These are phyloP conservation scores for Callaeas wilsoni DNA, from an alignment of 2,113 vertebrate genomes.

Conservation along the genomic window DNA sequence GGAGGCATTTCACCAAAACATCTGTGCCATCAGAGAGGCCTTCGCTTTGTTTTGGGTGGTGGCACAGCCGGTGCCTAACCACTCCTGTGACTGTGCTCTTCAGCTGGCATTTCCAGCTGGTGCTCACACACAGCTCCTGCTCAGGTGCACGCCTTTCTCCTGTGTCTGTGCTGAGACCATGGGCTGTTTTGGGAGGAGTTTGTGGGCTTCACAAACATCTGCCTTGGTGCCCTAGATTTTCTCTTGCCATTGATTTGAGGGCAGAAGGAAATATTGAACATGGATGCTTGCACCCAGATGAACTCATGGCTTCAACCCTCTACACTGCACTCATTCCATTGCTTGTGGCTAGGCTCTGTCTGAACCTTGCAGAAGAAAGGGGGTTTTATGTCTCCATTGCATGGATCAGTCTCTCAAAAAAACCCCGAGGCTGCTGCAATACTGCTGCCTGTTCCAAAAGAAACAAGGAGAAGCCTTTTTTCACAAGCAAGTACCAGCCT, in stretches of 20 bases:
- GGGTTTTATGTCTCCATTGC: neutral
- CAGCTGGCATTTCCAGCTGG: neutral
- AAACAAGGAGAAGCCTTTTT: neutral
- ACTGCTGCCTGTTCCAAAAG: neutral
- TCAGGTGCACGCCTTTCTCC: neutral
- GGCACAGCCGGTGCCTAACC: neutral
- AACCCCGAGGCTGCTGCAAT: fast-evolving
- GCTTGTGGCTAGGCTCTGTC: neutral
- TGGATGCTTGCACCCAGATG: neutral
- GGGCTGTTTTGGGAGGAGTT: neutral
- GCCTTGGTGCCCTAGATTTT: neutral
- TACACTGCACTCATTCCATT: neutral
- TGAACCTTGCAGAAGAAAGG: neutral
- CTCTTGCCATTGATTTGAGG: neutral
- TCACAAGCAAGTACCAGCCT: neutral
- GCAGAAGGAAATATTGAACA: neutral
- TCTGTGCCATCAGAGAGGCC: neutral
- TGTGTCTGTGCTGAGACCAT: neutral
- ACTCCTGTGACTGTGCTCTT: neutral
- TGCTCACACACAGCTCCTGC: neutral
- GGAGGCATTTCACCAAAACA: neutral
- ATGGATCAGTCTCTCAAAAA: neutral
- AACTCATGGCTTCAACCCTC: neutral
- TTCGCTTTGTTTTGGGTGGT: neutral
- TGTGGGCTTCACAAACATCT: neutral